Evolutionary conservation across 2,888 invertebrate genomes (phyloP).

Genomic region (Euproctis similis): DNA sequence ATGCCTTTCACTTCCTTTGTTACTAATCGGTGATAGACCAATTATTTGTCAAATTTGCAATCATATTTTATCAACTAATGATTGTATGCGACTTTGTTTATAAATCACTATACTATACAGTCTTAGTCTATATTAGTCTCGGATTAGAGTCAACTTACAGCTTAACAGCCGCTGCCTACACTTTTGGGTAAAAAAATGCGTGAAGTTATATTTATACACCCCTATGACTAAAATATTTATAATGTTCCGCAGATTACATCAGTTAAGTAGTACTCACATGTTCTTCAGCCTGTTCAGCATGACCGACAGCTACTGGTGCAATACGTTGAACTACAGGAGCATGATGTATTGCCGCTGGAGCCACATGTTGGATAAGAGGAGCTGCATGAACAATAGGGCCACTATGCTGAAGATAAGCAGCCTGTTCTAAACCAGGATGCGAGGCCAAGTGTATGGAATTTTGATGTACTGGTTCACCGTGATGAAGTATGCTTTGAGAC

Average conservation of each 20-base stretch:
- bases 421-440: conserved; percentile 19
- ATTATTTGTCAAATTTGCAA: conserved; percentile 8
- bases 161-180: conserved; percentile 5
- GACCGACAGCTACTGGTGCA: conserved; percentile 34
- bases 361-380: conserved; percentile 33
- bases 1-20: conserved; percentile 63
- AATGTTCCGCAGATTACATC: conserved; percentile 6
- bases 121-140: no score
- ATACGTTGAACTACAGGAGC: conserved; percentile 35
- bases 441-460: conserved; percentile 18
- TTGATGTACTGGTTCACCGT: conserved; percentile 32
- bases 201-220: no score
- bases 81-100: no score
- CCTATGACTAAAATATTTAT: no score
- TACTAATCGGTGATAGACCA: conserved; percentile 29
- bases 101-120: no score
- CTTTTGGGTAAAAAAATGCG: no score
- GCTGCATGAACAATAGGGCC: conserved; percentile 25
- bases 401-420: conserved; percentile 26
- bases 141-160: no score
- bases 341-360: conserved; percentile 15
- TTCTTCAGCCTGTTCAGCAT: conserved; percentile 38
- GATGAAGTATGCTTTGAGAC: conserved; percentile 59
- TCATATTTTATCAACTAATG: no score
- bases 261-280: conserved; percentile 35